Base-by-base conservation (phyloP, 2,888 invertebrate species). In the Leistus spinibarbis region DNA sequence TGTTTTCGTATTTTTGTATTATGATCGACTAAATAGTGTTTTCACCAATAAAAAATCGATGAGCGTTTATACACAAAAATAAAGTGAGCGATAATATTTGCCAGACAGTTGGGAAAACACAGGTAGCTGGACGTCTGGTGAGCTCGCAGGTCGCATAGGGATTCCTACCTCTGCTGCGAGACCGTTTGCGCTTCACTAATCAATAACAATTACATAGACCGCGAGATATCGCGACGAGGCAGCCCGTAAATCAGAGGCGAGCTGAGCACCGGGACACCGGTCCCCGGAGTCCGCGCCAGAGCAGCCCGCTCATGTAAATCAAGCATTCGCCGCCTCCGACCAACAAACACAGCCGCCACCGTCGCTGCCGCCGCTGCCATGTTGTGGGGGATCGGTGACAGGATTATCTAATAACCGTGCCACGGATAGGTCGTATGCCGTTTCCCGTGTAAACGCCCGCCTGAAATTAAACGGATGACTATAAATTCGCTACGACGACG, bases 391-490 rank as follows among this genome's bases (percentile, higher is more conserved):
- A 62, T 53, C 73, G 73, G 73, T 73, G 73, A 73, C 73, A 73
- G 73, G 73, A 73, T 73, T 73, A 73, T 73, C 73, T 73, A 73
- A 73, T 73, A 73, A 73, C 73, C 73, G 67, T 65, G 27, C 16
- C 64, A 40, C 40, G 40, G 40, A 40, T 40, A 75, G 69, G 68
- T 68, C 69, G 64, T 63, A 63, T 20, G 64, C 10, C 40, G 13
- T 40, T 54, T 40, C 64, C 64, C 75, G 69, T 75, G 75, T 75
- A 75, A 75, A 75, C 75, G 75, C 75, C 69, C 68, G 75, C 10
- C 56, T 79, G 79, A 79, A 79, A 80, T 80, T 79, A 80, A 79
- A 79, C 79, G 78, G 80, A 79, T 78, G 78, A 79, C 79, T 77
- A 79, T 79, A 78, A 78, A 78, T 77, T 77, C 68, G n/a, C n/a